These are phyloP conservation scores for Planococcus citri DNA, from an alignment of 1,140 invertebrate species.

Conservation along the genomic window DNA sequence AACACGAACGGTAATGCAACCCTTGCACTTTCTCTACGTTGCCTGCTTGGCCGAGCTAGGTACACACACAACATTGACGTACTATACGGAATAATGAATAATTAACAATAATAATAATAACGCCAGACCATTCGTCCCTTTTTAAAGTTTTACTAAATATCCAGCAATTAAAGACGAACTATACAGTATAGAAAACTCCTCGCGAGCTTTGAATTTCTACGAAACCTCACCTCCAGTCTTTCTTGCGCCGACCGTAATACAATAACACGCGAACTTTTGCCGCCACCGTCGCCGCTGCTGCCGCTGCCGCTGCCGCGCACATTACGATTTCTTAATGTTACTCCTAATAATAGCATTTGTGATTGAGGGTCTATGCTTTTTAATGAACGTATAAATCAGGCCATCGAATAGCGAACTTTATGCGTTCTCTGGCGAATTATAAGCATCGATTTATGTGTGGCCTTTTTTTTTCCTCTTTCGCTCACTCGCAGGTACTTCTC, in stretches of 20 bases:
- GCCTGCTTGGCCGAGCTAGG: too few species aligned
- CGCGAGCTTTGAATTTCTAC: constrained; percentile 1
- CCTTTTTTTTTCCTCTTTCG: not conserved
- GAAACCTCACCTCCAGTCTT: not conserved
- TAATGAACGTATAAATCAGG: constrained; percentile 7
- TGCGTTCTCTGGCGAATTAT: not conserved
- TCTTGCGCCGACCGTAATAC: not conserved
- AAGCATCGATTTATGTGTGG: not conserved
- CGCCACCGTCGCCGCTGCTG: not conserved
- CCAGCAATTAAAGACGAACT: constrained; percentile 6
- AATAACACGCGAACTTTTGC: not conserved
- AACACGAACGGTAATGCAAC: not conserved
- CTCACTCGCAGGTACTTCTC: not conserved
- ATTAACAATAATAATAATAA: constrained; percentile 9
- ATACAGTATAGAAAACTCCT: not conserved
- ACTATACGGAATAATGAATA: constrained; percentile 4
- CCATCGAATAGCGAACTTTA: constrained; percentile 6
- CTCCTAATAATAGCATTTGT: constrained; percentile 5
- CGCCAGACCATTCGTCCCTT: constrained; percentile 5
- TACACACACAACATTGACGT: not conserved
- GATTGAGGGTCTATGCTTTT: constrained; percentile 2
- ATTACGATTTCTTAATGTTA: constrained; percentile 4
- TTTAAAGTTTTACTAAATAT: constrained; percentile 4
- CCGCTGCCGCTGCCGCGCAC: not conserved
- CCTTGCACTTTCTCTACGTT: not conserved